phyloP scores from a whole-genome alignment of 2,113 vertebrate species.

The Panthera uncia region DNA sequence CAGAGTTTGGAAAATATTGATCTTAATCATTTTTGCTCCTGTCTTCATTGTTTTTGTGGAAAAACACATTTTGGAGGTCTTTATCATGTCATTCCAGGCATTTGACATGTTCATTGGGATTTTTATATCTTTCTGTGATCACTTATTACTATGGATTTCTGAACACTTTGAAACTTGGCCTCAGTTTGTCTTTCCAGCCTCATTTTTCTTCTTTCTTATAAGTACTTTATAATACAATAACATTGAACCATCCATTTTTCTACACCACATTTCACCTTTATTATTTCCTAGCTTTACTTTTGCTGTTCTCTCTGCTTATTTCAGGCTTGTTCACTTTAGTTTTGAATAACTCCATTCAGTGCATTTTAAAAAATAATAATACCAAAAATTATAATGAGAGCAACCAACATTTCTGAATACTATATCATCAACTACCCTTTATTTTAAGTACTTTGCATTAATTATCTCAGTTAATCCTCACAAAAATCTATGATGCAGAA shows the following conservation, averaged over 20 bases:
- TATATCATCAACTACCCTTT: neutral
- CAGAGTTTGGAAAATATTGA: neutral
- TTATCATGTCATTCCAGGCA: neutral
- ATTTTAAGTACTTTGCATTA: conserved; percentile 34
- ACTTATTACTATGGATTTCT: neutral
- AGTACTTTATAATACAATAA: neutral
- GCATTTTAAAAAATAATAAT: neutral
- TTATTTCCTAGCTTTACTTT: neutral
- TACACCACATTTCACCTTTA: neutral
- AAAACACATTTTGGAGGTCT: neutral
- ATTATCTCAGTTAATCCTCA: conserved; percentile 1
- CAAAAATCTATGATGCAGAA: conserved; percentile 15
- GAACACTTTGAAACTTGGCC: neutral
- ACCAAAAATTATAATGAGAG: neutral
- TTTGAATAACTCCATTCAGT: neutral
- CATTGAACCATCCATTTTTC: neutral
- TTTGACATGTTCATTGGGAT: neutral
- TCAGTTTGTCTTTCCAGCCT: neutral
- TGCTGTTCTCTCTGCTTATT: neutral
- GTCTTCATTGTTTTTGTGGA: neutral
- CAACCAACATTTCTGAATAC: neutral
- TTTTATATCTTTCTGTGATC: neutral
- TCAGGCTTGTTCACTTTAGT: neutral
- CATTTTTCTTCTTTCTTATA: neutral
- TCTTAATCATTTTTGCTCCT: neutral